Conservation (phyloP, 1,140 invertebrate species). For the Laupala kohalensis region DNA sequence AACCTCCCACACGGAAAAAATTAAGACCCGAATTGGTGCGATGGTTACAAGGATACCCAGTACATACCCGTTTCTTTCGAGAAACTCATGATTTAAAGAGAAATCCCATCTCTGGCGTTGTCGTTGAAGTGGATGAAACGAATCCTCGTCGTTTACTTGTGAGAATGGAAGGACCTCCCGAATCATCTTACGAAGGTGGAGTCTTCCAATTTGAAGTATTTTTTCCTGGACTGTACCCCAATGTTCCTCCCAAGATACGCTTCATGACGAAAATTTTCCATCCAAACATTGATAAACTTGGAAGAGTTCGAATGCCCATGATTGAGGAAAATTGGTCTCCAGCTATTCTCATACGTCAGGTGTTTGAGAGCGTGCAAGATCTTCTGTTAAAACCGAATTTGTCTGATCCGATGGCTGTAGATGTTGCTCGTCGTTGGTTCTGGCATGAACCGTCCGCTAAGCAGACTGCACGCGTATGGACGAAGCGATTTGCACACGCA, state of each 20-base stretch:
- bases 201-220: slow-evolving; percentile 68
- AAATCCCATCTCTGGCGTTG: too few relatives aligned
- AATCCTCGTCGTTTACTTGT: slow-evolving; percentile 97
- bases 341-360: slow-evolving; percentile 92
- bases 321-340: slow-evolving; percentile 92
- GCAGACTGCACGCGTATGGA: background rate
- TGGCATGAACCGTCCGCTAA: background rate
- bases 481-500: background rate
- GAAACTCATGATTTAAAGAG: too few relatives aligned
- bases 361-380: slow-evolving; percentile 91
- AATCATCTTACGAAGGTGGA: slow-evolving; percentile 67
- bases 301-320: slow-evolving; percentile 65
- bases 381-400: slow-evolving; percentile 93
- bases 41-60: too few relatives aligned
- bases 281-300: slow-evolving; percentile 66
- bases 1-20: too few relatives aligned
- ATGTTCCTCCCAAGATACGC: slow-evolving; percentile 69
- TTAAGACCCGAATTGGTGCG: too few relatives aligned
- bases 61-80: too few relatives aligned
- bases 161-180: slow-evolving; percentile 71
- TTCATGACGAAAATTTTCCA: slow-evolving; percentile 77
- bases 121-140: slow-evolving; percentile 80
- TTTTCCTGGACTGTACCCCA: slow-evolving; percentile 66
- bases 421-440: slow-evolving; percentile 91
- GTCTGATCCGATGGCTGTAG: slow-evolving; percentile 93